A percentile compares a stretch with the other conserved stretches of the same genome.
Evolutionary conservation across 1,140 invertebrate genomes (phyloP).

Genomic region (Bombus pascuorum): DNA sequence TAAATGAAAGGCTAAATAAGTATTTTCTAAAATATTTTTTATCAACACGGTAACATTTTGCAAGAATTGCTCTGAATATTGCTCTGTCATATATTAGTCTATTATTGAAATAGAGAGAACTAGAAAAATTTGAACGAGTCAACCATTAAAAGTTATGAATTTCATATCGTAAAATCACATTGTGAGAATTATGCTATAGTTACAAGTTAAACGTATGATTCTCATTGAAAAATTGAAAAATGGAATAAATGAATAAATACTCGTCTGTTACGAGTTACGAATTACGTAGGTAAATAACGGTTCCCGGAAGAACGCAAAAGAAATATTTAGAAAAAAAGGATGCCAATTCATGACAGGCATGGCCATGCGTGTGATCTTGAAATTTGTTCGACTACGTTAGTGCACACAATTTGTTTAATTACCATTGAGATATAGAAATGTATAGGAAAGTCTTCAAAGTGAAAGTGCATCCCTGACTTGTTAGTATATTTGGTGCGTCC

Average conservation of each 20-base stretch:
- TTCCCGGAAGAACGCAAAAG: background rate
- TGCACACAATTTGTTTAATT: background rate
- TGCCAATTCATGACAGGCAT: background rate
- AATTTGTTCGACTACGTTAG: background rate
- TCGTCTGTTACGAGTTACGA: background rate
- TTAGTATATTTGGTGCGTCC: no score
- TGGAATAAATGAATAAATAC: background rate
- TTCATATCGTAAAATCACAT: no score
- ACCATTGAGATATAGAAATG: background rate
- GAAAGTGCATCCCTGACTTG: background rate
- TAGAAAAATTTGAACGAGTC: background rate
- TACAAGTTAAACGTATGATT: background rate
- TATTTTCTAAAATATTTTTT: background rate
- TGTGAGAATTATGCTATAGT: background rate
- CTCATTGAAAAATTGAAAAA: no score
- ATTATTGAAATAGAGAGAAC: background rate
- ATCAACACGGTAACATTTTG: background rate
- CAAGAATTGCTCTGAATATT: no score
- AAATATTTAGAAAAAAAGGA: background rate
- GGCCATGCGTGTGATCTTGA: no score
- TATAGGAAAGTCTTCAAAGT: background rate
- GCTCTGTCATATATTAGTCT: no score
- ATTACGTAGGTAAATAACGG: background rate
- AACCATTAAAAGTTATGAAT: no score
- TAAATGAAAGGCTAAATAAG: background rate